Conservation (phyloP, 1,140 invertebrate genomes). For the Brachionus rotundiformis region DNA sequence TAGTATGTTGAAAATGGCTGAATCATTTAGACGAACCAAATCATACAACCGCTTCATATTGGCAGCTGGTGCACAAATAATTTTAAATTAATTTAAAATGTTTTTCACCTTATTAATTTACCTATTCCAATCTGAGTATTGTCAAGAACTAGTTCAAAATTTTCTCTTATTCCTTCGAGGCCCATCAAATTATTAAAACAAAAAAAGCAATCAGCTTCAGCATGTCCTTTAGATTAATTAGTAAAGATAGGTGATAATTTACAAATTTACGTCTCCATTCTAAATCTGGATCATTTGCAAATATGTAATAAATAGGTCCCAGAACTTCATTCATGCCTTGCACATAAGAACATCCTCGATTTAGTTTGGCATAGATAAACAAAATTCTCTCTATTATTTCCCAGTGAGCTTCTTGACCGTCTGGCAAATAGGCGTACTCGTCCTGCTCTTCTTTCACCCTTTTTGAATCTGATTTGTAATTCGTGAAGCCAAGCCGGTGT, state of each 20-base stretch:
- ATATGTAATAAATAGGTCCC: conserved; percentile 94
- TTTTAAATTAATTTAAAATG: too few species aligned
- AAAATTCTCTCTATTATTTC: conserved; percentile 94
- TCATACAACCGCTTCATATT: conserved; percentile 70
- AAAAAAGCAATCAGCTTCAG: conserved; percentile 95
- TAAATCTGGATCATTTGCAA: conserved; percentile 83
- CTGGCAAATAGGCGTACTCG: conserved; percentile 54
- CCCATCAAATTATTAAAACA: conserved; percentile 93
- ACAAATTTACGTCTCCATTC: conserved; percentile 74
- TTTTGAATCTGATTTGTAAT: conserved; percentile 15
- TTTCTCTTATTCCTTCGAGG: conserved; percentile 86
- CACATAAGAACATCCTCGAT: conserved; percentile 94
- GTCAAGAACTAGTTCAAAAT: conserved; percentile 88
- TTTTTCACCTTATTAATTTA: conserved; percentile 60
- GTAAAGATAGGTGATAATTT: too few species aligned
- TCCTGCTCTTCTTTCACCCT: conserved; percentile 51
- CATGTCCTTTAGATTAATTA: conserved; percentile 80
- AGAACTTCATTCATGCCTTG: conserved; percentile 98
- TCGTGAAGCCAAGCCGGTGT: conserved; percentile 20
- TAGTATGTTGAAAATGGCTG: conserved; percentile 74
- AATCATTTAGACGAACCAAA: conserved; percentile 76
- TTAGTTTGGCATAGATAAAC: conserved; percentile 94
- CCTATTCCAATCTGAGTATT: conserved; percentile 74
- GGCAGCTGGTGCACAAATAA: too few species aligned
- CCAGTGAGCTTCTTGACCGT: conserved; percentile 67